Conservation (phyloP, 2,113 vertebrate species). For the Tychaedon coryphoeus region DNA sequence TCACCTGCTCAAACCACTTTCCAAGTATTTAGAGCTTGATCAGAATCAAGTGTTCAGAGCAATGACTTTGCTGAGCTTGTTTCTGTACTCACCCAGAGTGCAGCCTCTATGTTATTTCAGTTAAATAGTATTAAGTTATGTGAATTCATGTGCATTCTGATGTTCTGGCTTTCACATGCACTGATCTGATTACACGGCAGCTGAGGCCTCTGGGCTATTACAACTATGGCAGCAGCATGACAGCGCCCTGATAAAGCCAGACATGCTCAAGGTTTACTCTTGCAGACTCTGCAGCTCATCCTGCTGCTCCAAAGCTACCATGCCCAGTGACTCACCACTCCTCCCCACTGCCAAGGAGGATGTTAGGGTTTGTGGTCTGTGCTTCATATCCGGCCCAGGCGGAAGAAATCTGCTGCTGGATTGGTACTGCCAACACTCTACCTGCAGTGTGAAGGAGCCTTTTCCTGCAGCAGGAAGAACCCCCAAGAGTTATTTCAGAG, state of each 20-base stretch:
- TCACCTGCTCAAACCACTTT: conserved; percentile 19
- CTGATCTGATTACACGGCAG: not conserved
- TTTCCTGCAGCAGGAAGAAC: not conserved
- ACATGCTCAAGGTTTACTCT: not conserved
- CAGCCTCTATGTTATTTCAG: not conserved
- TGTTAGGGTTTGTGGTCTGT: conserved; percentile 28
- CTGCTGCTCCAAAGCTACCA: not conserved
- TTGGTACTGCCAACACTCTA: not conserved
- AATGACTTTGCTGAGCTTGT: not conserved
- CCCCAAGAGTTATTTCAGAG: not conserved
- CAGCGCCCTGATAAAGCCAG: not conserved
- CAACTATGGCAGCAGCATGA: not conserved
- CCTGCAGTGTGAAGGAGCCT: not conserved
- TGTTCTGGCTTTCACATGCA: not conserved
- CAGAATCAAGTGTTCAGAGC: not conserved
- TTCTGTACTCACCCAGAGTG: not conserved
- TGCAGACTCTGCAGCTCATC: not conserved
- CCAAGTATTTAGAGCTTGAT: not conserved
- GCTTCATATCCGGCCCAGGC: not conserved
- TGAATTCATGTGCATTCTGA: not conserved
- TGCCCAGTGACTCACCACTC: not conserved
- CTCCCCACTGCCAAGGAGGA: not conserved
- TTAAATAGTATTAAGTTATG: not conserved
- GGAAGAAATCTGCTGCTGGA: not conserved
- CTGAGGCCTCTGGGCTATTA: not conserved